Conservation (phyloP, 2,113 vertebrate species). For the Macroglossus sobrinus region DNA sequence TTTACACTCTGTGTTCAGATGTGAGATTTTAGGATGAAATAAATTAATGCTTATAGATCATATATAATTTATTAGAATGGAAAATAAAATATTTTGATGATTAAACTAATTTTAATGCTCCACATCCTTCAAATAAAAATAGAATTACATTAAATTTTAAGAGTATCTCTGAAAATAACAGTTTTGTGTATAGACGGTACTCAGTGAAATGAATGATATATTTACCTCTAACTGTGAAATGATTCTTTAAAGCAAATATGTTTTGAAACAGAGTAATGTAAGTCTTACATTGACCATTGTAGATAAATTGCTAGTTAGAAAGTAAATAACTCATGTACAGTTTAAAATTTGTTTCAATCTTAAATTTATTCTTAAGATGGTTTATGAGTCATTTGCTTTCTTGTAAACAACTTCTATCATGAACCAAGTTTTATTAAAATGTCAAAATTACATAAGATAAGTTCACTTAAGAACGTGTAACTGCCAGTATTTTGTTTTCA, state of each 20-base stretch:
- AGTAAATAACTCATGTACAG: neutral
- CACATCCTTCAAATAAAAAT: neutral
- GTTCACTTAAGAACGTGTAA: neutral
- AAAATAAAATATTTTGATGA: neutral
- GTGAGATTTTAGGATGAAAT: conserved; percentile 27
- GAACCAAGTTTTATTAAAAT: neutral
- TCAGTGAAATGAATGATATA: neutral
- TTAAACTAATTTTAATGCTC: neutral
- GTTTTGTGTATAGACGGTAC: neutral
- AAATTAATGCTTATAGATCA: neutral
- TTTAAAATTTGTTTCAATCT: conserved; percentile 34
- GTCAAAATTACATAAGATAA: neutral
- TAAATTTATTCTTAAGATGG: conserved; percentile 6
- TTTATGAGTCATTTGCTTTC: conserved; percentile 28
- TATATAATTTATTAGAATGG: neutral
- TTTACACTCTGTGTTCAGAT: neutral
- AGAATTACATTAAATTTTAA: conserved; percentile 33
- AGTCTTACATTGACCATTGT: neutral
- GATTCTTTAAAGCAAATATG: conserved; percentile 27
- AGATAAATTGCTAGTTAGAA: conserved; percentile 35
- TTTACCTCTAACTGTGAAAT: conserved; percentile 4
- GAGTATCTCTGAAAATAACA: neutral
- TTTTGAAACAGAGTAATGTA: neutral
- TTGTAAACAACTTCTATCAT: conserved; percentile 2
- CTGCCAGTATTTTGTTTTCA: neutral